Conservation (phyloP, 2,797 vertebrate species). For the Chiropotes sagulatus region DNA sequence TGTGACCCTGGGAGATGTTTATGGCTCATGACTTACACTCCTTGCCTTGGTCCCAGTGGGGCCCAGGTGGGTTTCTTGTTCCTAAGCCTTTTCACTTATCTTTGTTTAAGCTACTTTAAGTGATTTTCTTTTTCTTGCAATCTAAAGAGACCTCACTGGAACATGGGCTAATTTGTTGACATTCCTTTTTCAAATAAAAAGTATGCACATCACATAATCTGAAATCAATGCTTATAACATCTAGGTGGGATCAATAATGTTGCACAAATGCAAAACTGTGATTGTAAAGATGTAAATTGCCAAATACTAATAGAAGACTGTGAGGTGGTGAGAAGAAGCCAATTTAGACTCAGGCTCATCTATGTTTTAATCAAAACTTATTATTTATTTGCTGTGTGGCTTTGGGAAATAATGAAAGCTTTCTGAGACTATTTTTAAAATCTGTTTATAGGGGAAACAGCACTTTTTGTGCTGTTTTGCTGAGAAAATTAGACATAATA, state of each 20-base stretch:
- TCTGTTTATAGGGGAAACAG: neutral
- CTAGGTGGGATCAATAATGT: neutral
- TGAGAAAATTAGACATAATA: neutral
- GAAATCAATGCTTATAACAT: neutral
- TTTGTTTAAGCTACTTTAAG: neutral
- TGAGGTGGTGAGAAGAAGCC: neutral
- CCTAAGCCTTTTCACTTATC: neutral
- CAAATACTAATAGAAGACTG: neutral
- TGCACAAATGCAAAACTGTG: neutral
- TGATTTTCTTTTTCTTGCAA: neutral
- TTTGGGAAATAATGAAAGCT: neutral
- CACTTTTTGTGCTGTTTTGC: neutral
- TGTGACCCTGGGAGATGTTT: neutral
- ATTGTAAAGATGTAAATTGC: neutral
- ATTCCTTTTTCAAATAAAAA: neutral
- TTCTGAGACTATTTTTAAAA: neutral
- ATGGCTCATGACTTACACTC: neutral
- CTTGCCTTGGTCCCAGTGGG: neutral
- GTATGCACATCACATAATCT: neutral
- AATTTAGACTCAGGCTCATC: neutral
- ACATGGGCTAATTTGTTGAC: neutral
- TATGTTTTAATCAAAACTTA: neutral
- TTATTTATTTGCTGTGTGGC: neutral
- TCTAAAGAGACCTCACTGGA: neutral
- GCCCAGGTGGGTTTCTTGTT: neutral